Percentiles rank a stretch among this genome's conserved stretches.
These are phyloP conservation scores for Amazona guildingii DNA, from an alignment of 2,113 vertebrate species.

Conservation along the genomic window DNA sequence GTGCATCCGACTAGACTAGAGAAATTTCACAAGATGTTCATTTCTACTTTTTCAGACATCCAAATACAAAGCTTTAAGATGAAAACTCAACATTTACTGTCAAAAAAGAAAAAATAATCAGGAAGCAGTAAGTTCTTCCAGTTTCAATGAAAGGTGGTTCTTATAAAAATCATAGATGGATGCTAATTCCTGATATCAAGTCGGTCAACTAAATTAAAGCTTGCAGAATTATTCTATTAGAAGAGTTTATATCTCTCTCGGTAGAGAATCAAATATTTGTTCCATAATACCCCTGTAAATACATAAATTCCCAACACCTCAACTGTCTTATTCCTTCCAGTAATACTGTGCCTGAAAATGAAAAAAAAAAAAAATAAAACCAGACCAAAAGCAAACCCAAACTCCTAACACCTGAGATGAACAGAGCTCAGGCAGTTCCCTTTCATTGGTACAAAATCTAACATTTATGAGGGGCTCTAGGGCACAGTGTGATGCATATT, in stretches of 20 bases:
- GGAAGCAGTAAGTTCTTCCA: not conserved
- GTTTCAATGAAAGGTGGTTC: not conserved
- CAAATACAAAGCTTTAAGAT: not conserved
- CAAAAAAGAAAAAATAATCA: not conserved
- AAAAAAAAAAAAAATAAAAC: not conserved
- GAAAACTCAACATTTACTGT: not conserved
- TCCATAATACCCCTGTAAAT: not conserved
- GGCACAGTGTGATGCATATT: conserved; percentile 20
- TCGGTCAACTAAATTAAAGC: not conserved
- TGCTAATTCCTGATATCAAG: not conserved
- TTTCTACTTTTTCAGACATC: not conserved
- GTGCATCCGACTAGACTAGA: not conserved
- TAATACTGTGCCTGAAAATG: not conserved
- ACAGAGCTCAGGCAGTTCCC: not conserved
- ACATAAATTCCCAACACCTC: not conserved
- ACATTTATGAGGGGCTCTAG: conserved; percentile 28
- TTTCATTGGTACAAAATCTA: not conserved
- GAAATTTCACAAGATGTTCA: not conserved
- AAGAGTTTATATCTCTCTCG: not conserved
- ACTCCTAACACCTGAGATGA: not conserved
- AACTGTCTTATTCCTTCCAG: conserved; percentile 31
- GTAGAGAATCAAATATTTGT: not conserved
- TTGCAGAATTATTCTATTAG: not conserved
- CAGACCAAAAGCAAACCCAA: not conserved
- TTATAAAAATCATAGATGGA: not conserved